Base-by-base conservation (phyloP, 53 echinoderm and acorn worm species). In the Actinopyga echinites region DNA sequence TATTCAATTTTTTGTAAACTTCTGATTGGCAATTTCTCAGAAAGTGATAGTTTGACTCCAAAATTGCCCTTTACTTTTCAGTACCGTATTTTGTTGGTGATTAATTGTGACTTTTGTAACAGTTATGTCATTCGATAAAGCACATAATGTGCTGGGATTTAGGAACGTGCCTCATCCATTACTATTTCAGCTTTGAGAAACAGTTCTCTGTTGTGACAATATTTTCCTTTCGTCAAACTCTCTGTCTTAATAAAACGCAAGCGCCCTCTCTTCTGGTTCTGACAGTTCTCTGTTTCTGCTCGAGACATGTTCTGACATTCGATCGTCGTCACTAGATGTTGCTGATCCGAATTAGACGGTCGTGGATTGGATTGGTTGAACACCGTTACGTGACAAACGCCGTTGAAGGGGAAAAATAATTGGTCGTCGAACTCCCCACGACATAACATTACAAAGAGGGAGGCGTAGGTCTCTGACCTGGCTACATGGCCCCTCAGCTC, bases 231-330 rank as follows among this genome's bases (percentile, higher is more conserved):
- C 20, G 74, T 87, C 8, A 95, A 67, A 12, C 81, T 78, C 36
- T 95, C 90, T 17, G 92, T 95, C 92, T 92, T 90, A 92, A 95
- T 95, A 35, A 92, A 90, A 45, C 84, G 58, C 20, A 95, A 86
- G 11, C 92, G 89, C 25, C 95, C 95, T 29, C 95, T 75, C 35
- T 90, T 85, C 73, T 92, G 95, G 66, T 87, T 90, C 56, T 89
- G 44, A 42, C 77, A 84, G 37, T 83, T 58, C 11, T 84, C 92
- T 54, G 85, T 53, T 11, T 86, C 74, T 23, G 90, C 85, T 10
- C 95, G 85, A 3, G 92, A 73, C 85, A 95, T 85, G 36, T 95
- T 90, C 12, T 88, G 84, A 43, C 95, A 95, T 9, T 85, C 85
- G 64, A 95, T 92, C 1, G 80, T 80, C 33, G 92, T 92, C 28